phyloP scores from a whole-genome alignment of 53 echinoderm and acorn worm species.

The Patiria pectinifera region DNA sequence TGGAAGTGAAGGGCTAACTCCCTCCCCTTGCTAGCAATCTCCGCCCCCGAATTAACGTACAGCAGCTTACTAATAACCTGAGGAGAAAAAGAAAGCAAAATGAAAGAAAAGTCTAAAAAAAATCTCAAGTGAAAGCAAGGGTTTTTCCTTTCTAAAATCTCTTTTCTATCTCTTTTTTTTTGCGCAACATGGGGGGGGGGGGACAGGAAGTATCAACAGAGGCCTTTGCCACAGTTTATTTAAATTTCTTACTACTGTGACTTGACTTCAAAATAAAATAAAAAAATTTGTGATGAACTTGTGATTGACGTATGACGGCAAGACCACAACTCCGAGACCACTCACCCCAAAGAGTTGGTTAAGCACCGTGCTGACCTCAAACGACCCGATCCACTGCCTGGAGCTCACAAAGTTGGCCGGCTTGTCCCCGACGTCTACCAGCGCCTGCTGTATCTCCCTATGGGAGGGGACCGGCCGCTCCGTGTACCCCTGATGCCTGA shows the following conservation, averaged over 20 bases:
- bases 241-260: too few species aligned
- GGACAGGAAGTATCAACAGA: too few species aligned
- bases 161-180: too few species aligned
- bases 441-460: slow-evolving; percentile 89
- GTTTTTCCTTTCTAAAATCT: too few species aligned
- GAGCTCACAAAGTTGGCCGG: slow-evolving; percentile 91
- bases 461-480: slow-evolving; percentile 83
- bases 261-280: too few species aligned
- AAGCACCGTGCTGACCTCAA: slow-evolving; percentile 94
- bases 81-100: background rate
- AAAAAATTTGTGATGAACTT: too few species aligned
- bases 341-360: slow-evolving; percentile 91
- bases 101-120: background rate
- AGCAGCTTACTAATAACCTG: slow-evolving; percentile 93
- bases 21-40: slow-evolving; percentile 88
- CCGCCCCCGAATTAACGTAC: slow-evolving; percentile 84
- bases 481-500: slow-evolving; percentile 86
- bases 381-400: slow-evolving; percentile 95
- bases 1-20: slow-evolving; percentile 90
- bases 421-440: slow-evolving; percentile 93
- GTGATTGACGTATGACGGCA: too few species aligned
- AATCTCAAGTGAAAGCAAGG: background rate
- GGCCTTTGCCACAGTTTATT: too few species aligned
- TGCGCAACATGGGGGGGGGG: too few species aligned
- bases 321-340: background rate